Conservation (phyloP, 2,113 vertebrate species). For the Callipepla californica region DNA sequence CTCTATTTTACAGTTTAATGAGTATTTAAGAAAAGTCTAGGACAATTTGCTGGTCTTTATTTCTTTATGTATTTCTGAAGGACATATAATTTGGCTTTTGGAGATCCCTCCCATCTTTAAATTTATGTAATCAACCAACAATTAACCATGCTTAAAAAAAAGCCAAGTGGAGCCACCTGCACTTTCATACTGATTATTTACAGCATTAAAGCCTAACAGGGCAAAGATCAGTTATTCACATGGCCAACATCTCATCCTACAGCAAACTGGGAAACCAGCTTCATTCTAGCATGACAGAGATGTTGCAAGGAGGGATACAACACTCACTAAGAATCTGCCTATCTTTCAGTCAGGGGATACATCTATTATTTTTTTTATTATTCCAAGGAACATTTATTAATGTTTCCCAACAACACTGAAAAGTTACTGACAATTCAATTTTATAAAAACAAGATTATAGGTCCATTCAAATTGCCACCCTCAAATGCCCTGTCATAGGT, state of each 20-base stretch:
- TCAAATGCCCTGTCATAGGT: background rate
- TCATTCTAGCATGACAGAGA: background rate
- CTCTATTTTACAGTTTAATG: background rate
- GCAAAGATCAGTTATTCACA: background rate
- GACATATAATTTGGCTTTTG: background rate
- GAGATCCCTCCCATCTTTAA: background rate
- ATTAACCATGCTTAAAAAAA: background rate
- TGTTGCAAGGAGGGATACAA: background rate
- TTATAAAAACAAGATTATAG: background rate
- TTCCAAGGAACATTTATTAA: background rate
- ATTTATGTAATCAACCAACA: background rate
- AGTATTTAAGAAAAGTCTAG: background rate
- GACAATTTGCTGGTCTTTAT: background rate
- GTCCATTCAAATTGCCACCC: background rate
- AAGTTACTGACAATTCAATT: background rate
- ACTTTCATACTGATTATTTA: background rate
- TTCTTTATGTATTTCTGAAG: background rate
- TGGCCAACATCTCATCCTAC: background rate
- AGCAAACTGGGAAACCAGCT: background rate
- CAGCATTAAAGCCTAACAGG: background rate
- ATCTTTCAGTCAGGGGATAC: background rate
- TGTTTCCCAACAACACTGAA: background rate
- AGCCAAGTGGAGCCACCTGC: background rate
- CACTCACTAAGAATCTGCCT: background rate
- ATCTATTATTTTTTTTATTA: background rate